These are phyloP conservation scores for Crocallis elinguaria DNA, from an alignment of 2,888 invertebrate genomes.

Conservation along the genomic window DNA sequence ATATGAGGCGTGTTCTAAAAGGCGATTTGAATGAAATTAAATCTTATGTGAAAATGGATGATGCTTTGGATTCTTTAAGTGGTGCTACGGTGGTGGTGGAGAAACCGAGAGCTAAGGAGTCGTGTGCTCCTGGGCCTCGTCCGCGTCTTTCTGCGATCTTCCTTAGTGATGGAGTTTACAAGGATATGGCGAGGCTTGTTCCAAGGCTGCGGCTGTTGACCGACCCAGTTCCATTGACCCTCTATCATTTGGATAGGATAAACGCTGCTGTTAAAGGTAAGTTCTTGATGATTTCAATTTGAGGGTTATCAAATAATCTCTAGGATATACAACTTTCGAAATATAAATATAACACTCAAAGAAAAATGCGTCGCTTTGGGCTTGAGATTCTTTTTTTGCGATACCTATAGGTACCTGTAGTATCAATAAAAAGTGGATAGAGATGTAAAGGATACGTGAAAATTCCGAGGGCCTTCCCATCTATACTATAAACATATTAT, in stretches of 20 bases:
- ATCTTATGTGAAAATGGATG: conserved; percentile 67
- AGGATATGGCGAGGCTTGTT: conserved; percentile 55
- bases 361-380: no score
- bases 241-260: conserved; percentile 81
- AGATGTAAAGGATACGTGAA: no score
- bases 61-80: conserved; percentile 61
- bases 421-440: no score
- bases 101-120: conserved; percentile 62
- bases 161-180: conserved; percentile 65
- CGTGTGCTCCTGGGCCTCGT: conserved; percentile 74
- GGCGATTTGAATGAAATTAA: conserved; percentile 73
- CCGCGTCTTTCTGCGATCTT: conserved; percentile 79
- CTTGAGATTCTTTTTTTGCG: no score
- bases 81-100: conserved; percentile 73
- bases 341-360: no score
- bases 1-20: conserved; percentile 76
- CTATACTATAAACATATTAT: no score
- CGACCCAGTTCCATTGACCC: conserved; percentile 81
- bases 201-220: conserved; percentile 69
- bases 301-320: no score
- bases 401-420: no score
- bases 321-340: no score
- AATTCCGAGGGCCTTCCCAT: no score
- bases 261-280: conserved; percentile 84
- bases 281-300: neutral